These are phyloP conservation scores for Gymnoscelis rufifasciata DNA, from an alignment of 2,888 invertebrate genomes.

Conservation along the genomic window DNA sequence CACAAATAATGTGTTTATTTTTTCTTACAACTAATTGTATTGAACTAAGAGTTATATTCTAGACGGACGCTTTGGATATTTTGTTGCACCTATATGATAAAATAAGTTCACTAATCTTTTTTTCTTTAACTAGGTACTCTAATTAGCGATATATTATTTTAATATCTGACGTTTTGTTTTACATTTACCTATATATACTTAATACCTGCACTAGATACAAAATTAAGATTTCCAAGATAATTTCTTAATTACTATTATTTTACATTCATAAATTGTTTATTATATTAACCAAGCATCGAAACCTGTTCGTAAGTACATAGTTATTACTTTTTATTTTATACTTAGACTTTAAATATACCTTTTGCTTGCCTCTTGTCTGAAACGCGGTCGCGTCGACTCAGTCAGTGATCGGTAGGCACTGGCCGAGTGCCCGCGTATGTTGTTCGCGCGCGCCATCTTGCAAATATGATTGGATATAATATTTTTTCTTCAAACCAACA, in stretches of 20 bases:
- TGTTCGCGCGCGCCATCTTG: slow-evolving; percentile 11
- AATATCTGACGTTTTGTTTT: no score
- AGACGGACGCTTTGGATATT: no score
- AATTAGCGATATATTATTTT: no score
- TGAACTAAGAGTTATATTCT: no score
- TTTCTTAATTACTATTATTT: slow-evolving; percentile 10
- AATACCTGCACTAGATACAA: no score
- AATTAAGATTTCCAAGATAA: no score
- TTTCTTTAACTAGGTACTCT: no score
- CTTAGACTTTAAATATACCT: slow-evolving; percentile 13
- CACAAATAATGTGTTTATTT: no score
- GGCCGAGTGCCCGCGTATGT: slow-evolving; percentile 1
- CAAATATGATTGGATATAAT: background rate
- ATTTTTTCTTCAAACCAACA: background rate
- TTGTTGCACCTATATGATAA: no score
- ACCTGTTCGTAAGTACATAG: slow-evolving; percentile 10
- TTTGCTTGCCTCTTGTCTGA: slow-evolving; percentile 8
- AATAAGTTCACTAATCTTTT: no score
- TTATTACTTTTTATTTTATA: slow-evolving; percentile 11
- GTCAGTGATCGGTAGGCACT: slow-evolving; percentile 12
- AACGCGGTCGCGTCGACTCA: slow-evolving; percentile 3
- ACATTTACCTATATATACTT: no score
- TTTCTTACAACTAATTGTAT: no score
- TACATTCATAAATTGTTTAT: slow-evolving; percentile 11
- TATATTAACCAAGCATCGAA: slow-evolving; percentile 14